A percentile compares a stretch with the other conserved stretches of the same genome.
Conservation (phyloP, 2,888 invertebrate species). For the Priocnemis perturbator region DNA sequence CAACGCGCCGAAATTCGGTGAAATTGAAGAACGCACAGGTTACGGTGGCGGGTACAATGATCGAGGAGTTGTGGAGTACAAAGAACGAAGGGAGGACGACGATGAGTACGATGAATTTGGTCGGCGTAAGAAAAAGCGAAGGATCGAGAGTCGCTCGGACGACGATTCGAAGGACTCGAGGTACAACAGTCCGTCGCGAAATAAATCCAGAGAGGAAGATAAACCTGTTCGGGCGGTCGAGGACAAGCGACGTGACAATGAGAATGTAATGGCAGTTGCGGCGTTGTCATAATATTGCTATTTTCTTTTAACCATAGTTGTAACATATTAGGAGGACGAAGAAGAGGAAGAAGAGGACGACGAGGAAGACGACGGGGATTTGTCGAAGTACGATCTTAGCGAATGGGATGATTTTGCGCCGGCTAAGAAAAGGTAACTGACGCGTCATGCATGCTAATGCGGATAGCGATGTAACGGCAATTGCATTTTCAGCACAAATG, state of each 20-base stretch:
- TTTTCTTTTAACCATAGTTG: background rate
- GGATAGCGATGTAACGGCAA: background rate
- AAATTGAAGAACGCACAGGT: slow-evolving; percentile 88
- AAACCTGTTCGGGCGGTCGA: slow-evolving; percentile 45
- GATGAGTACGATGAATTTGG: slow-evolving; percentile 98
- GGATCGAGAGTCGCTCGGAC: slow-evolving; percentile 76
- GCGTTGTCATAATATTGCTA: background rate
- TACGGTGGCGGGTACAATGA: slow-evolving; percentile 97
- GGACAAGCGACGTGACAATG: slow-evolving; percentile 41
- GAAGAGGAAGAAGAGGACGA: slow-evolving; percentile 76
- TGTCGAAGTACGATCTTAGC: slow-evolving; percentile 79
- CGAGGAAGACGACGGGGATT: slow-evolving; percentile 77
- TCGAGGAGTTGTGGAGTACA: slow-evolving; percentile 96
- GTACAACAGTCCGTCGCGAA: slow-evolving; percentile 65
- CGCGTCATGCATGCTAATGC: background rate
- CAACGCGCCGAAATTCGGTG: slow-evolving; percentile 97
- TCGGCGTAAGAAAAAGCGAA: slow-evolving; percentile 79
- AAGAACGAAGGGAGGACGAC: slow-evolving; percentile 87
- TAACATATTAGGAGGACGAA: background rate
- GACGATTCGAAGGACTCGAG: slow-evolving; percentile 71
- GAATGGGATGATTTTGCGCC: slow-evolving; percentile 76
- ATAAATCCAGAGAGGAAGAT: slow-evolving; percentile 62
- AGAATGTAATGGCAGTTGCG: slow-evolving; percentile 48
- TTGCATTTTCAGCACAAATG: slow-evolving; percentile 64
- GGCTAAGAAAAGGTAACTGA: slow-evolving; percentile 67